Evolutionary conservation across 2,888 invertebrate genomes (phyloP).

Genomic region (Alviniconcha strummeri): DNA sequence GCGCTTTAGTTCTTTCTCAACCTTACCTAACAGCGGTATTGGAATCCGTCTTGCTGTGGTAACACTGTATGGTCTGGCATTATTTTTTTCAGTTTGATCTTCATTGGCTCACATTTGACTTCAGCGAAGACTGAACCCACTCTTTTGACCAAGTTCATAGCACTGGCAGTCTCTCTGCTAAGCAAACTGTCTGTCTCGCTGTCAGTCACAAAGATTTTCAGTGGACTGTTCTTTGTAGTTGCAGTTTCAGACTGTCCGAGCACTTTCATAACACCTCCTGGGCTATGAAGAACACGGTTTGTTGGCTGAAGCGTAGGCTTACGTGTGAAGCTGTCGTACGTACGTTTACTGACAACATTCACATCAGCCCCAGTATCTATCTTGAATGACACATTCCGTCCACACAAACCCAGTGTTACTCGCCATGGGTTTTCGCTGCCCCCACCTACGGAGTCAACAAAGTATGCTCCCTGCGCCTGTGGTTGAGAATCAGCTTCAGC

Average conservation of each 20-base stretch:
- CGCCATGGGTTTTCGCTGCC: too few species aligned
- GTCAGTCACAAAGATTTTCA: neutral
- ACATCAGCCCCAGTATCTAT: constrained; percentile 9
- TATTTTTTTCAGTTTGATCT: neutral
- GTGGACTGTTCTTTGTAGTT: neutral
- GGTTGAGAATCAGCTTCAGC: too few species aligned
- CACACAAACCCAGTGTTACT: too few species aligned
- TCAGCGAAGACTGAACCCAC: neutral
- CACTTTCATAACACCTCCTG: neutral
- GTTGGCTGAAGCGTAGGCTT: neutral
- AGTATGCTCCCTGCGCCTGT: neutral
- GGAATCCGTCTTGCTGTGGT: neutral
- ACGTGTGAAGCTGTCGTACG: neutral
- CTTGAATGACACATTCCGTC: neutral
- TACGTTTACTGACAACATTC: neutral
- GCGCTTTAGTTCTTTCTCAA: neutral
- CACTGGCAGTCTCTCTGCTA: neutral
- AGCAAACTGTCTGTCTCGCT: neutral
- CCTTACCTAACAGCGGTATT: neutral
- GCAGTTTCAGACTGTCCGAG: neutral
- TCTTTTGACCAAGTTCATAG: neutral
- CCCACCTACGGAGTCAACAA: neutral
- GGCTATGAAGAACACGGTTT: neutral
- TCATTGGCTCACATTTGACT: neutral
- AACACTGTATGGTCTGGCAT: neutral